These are phyloP conservation scores for Camponotus floridanus DNA, from an alignment of 1,140 invertebrate species.

Conservation along the genomic window DNA sequence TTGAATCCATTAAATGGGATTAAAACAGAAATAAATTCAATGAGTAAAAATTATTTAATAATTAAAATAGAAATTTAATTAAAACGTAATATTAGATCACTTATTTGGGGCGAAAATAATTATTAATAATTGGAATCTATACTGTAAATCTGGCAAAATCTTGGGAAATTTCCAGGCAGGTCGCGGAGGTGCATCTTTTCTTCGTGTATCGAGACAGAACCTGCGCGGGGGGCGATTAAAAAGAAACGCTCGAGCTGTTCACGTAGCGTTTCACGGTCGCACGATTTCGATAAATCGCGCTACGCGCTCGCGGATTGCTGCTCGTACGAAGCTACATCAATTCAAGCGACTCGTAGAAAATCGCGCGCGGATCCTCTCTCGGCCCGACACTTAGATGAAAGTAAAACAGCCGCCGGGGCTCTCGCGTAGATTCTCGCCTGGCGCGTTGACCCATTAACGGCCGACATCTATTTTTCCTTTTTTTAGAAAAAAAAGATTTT, in stretches of 20 bases:
- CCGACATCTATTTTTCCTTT: not conserved
- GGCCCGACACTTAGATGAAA: slow-evolving; percentile 35
- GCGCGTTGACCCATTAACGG: slow-evolving; percentile 24
- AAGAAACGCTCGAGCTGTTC: slow-evolving; percentile 69
- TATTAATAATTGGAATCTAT: no score
- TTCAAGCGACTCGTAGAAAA: slow-evolving; percentile 40
- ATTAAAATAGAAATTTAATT: no score
- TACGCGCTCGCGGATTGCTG: not conserved
- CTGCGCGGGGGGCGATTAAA: slow-evolving; percentile 63
- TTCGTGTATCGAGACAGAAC: slow-evolving; percentile 36
- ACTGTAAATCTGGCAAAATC: no score
- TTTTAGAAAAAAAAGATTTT: not conserved
- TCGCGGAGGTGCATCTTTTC: not conserved
- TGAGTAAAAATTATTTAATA: no score
- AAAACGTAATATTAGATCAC: no score
- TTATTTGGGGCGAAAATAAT: no score
- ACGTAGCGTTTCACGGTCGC: slow-evolving; percentile 72
- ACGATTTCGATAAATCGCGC: slow-evolving; percentile 69
- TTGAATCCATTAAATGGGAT: no score
- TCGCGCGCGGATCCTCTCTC: slow-evolving; percentile 13
- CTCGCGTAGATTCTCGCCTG: slow-evolving; percentile 15
- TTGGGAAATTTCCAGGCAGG: no score
- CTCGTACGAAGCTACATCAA: slow-evolving; percentile 49
- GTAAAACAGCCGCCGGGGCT: slow-evolving; percentile 34
- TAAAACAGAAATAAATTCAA: no score